phyloP scores from a whole-genome alignment of 2,113 vertebrate species.

The Epinephelus lanceolatus region DNA sequence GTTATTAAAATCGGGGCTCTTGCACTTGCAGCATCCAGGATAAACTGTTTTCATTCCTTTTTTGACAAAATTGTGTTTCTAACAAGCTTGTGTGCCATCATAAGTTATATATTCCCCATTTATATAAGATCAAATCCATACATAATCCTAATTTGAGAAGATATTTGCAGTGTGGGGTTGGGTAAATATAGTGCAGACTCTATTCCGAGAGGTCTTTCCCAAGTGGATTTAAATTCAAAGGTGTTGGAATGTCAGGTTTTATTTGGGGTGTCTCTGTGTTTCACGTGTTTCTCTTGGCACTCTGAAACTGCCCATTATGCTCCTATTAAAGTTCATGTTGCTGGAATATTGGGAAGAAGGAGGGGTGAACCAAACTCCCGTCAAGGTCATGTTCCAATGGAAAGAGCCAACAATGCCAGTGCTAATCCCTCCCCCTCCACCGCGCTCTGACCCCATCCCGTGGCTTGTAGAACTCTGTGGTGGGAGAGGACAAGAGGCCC shows the following conservation, averaged over 20 bases:
- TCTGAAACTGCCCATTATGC: slow-evolving; percentile 76
- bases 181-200: slow-evolving; percentile 30
- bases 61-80: slow-evolving; percentile 32
- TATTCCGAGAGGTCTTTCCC: slow-evolving; percentile 32
- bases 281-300: slow-evolving; percentile 72
- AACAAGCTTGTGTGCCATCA: slow-evolving; percentile 36
- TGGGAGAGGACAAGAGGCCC: slow-evolving; percentile 73
- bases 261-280: slow-evolving; percentile 67
- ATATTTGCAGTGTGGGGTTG: slow-evolving; percentile 25
- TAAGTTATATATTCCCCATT: slow-evolving; percentile 45
- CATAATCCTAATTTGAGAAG: slow-evolving; percentile 51
- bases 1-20: slow-evolving; percentile 48
- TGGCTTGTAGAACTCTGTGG: slow-evolving; percentile 75
- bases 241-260: slow-evolving; percentile 71
- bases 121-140: slow-evolving; percentile 28
- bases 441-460: slow-evolving; percentile 80
- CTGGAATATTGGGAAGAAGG: slow-evolving; percentile 71
- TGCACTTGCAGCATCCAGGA: slow-evolving; percentile 46
- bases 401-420: slow-evolving; percentile 82
- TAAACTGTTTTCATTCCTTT: slow-evolving; percentile 61
- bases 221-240: slow-evolving; percentile 53
- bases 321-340: slow-evolving; percentile 80
- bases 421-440: slow-evolving; percentile 83
- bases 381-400: slow-evolving; percentile 86
- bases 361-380: slow-evolving; percentile 76